phyloP scores from a whole-genome alignment of 2,797 vertebrate genomes.

The Peromyscus eremicus region DNA sequence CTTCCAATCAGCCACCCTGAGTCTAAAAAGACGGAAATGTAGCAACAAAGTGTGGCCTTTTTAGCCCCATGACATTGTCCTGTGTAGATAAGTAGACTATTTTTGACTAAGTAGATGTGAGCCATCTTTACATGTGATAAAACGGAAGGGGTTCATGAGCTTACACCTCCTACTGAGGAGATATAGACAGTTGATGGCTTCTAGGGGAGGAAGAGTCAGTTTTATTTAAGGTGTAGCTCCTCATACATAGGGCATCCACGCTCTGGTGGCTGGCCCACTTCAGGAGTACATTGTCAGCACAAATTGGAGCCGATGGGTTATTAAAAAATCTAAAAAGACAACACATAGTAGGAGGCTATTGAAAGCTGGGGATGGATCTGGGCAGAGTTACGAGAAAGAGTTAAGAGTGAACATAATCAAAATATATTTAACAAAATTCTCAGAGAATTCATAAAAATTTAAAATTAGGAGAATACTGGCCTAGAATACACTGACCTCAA shows the following conservation, averaged over 20 bases:
- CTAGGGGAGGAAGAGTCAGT: not conserved
- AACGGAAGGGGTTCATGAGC: not conserved
- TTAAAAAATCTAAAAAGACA: not conserved
- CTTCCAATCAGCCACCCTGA: not conserved
- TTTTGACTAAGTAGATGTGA: not conserved
- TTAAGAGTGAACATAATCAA: not conserved
- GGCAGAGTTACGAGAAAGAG: too few relatives aligned
- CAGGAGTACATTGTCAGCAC: not conserved
- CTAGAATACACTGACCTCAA: not conserved
- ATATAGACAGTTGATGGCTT: too few relatives aligned
- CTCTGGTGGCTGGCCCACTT: not conserved
- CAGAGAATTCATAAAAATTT: not conserved
- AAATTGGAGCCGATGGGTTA: not conserved
- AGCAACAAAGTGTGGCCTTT: not conserved
- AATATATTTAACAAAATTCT: not conserved
- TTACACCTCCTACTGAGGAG: not conserved
- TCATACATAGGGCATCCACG: not conserved
- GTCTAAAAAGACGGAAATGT: not conserved
- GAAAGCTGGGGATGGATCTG: not conserved
- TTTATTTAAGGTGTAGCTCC: too few relatives aligned
- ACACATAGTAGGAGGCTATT: too few relatives aligned
- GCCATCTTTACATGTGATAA: not conserved
- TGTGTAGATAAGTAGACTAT: not conserved
- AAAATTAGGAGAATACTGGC: not conserved
- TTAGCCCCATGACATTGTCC: not conserved